phyloP scores from a whole-genome alignment of 2,797 vertebrate genomes.

The Silurus lanzhouensis region DNA sequence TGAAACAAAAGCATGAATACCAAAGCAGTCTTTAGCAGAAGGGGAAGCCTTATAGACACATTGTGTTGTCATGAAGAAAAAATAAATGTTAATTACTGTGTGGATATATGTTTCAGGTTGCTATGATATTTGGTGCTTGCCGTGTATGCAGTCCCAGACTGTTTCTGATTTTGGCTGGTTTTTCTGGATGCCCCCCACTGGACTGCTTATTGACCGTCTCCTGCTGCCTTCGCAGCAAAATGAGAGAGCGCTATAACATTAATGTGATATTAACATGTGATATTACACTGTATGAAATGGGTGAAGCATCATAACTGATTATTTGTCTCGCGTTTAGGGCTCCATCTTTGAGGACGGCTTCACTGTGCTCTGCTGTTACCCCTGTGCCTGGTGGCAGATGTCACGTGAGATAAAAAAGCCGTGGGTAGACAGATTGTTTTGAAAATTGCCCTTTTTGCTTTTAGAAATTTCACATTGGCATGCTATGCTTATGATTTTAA shows the following conservation, averaged over 20 bases:
- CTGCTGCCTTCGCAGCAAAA: conserved; percentile 63
- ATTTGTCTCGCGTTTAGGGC: conserved; percentile 61
- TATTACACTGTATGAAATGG: neutral
- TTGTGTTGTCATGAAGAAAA: neutral
- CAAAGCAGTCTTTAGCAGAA: neutral
- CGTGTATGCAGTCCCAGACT: conserved; percentile 75
- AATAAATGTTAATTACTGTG: neutral
- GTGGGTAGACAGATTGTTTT: no score
- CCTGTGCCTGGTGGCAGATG: conserved; percentile 9
- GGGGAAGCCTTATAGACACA: no score
- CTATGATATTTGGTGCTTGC: conserved; percentile 68
- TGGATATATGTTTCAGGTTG: conserved; percentile 63
- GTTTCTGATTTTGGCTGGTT: conserved; percentile 66
- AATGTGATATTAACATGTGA: conserved; percentile 59
- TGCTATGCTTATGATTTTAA: no score
- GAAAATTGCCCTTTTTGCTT: no score
- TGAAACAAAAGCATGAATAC: neutral
- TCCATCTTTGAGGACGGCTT: conserved; percentile 51
- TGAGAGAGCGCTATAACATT: conserved; percentile 68
- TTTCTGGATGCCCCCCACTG: conserved; percentile 58
- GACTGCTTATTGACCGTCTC: conserved; percentile 68
- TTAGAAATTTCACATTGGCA: no score
- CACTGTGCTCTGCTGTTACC: conserved; percentile 58
- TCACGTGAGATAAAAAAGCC: no score
- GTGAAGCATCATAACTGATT: neutral